Evolutionary conservation across 1,140 invertebrate species (phyloP), one percentile per base, ranked within the genome.

Genomic region (Gryon sp.): DNA sequence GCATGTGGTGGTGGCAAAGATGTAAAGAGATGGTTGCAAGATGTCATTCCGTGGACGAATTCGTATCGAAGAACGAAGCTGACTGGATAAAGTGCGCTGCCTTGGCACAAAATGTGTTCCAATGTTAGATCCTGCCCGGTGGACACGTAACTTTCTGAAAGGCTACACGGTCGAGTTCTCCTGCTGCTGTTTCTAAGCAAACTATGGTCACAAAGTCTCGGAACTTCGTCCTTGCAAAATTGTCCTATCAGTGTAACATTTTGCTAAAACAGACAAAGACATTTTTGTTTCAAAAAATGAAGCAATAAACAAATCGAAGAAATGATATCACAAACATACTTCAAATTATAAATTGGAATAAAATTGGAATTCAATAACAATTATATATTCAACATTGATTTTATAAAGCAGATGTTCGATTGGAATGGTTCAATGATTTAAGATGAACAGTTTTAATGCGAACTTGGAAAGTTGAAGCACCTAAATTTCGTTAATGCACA

Each of bases 1-100:
- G 63, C 30, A 16, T 55, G 48, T 4, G 45, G 11, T 45, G 89
- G 82, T 9, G 79, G n/a, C n/a, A n/a, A 73, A 68, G 90, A 90
- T 9, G 84, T 84, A 90, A 84, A 92, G 82, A 63, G 91, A 89
- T 87, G 92, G 89, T 88, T 92, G 89, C 82, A 92, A 86, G 76
- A 92, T 85, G 85, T 92, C 88, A 69, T 60, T 9, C 65, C 92
- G 72, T 91, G 89, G 9, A 92, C 93, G 83, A 96, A 96, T 86
- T 96, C 94, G 85, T 95, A 96, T 9, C 92, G 90, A 1, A 95
- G 90, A 15, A 93, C 89, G 80, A 95, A 95, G 57, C 92, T 92
- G 12, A 95, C 92, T 0, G 94, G 93, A 85, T 93, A 94, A 3
- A 95, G 88, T 1, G 94, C 93, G 28, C 93, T 95, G 2, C 93